A percentile compares a stretch with the other conserved stretches of the same genome.
These are phyloP conservation scores for Parthenolecanium corni DNA, from an alignment of 2,888 invertebrate species.

Conservation along the genomic window DNA sequence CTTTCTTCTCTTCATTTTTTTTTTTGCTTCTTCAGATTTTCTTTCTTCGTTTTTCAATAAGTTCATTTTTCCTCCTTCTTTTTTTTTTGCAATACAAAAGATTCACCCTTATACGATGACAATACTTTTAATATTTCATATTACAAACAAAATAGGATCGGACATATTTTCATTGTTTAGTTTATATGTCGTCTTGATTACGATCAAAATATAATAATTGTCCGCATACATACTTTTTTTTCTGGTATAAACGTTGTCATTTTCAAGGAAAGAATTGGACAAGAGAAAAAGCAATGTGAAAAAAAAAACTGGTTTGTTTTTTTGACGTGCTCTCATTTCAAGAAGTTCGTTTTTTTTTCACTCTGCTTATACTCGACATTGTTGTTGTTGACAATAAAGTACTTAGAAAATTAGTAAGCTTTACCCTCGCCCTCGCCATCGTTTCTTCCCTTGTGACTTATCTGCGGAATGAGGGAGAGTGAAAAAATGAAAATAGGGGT, in stretches of 20 bases:
- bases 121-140: constrained; percentile 26
- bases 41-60: neutral
- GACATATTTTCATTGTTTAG: constrained; percentile 25
- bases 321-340: neutral
- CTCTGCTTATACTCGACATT: neutral
- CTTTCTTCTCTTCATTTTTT: neutral
- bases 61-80: no score
- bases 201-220: constrained; percentile 16
- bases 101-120: constrained; percentile 12
- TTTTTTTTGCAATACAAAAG: neutral
- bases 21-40: neutral
- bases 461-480: neutral
- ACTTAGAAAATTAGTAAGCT: neutral
- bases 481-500: neutral
- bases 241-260: no score
- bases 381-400: neutral
- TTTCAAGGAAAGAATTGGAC: no score
- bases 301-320: neutral
- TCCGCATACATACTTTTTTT: no score
- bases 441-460: neutral
- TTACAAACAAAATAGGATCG: constrained; percentile 21
- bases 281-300: no score
- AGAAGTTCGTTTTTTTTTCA: neutral
- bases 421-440: neutral
- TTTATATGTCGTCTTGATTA: constrained; percentile 21